A percentile compares a stretch with the other conserved stretches of the same genome.
Conservation (phyloP, 2,888 invertebrate species). For the Temnothorax ravouxi region DNA sequence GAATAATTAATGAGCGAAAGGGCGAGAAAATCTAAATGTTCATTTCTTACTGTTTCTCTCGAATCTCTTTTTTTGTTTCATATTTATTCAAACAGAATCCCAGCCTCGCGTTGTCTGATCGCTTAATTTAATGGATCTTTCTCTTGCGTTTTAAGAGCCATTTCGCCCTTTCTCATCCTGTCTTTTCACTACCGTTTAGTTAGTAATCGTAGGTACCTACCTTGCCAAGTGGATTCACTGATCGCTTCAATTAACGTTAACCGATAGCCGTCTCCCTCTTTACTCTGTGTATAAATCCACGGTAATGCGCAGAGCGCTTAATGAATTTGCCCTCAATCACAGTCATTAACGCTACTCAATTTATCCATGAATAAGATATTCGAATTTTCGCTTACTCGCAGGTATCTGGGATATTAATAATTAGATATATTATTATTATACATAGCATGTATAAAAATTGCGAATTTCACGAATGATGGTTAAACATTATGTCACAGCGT, state of each 20-base stretch:
- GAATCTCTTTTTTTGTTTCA: constrained; percentile 32
- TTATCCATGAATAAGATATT: not conserved
- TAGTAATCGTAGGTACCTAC: constrained; percentile 37
- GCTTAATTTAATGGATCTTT: constrained; percentile 60
- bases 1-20: constrained; percentile 37
- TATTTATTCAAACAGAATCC: constrained; percentile 46
- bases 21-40: constrained; percentile 25
- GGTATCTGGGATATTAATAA: not conserved
- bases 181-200: constrained; percentile 35
- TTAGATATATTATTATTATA: not conserved
- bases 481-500: not conserved
- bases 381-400: not conserved
- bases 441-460: not conserved
- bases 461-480: not conserved
- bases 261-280: constrained; percentile 56
- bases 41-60: constrained; percentile 43
- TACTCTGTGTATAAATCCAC: constrained; percentile 17
- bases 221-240: constrained; percentile 45
- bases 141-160: constrained; percentile 44
- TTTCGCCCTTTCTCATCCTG: constrained; percentile 18
- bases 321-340: constrained; percentile 30
- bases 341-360: constrained; percentile 9
- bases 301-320: constrained; percentile 27
- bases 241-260: constrained; percentile 64
- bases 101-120: constrained; percentile 41